phyloP scores from a whole-genome alignment of 1,140 invertebrate species.

The Diabrotica virgifera region DNA sequence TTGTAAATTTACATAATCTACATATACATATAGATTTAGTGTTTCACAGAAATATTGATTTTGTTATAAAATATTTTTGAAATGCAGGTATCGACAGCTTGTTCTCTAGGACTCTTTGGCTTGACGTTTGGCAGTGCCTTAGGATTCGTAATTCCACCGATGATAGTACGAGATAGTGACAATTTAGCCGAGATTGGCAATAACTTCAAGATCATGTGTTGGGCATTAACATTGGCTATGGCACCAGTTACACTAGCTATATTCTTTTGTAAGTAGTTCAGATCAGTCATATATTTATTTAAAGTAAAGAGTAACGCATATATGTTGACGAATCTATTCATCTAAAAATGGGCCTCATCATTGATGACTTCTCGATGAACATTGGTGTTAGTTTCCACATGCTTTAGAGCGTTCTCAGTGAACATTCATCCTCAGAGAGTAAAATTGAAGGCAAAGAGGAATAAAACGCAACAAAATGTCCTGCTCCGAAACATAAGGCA shows the following conservation, averaged over 20 bases:
- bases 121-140: constrained; percentile 61
- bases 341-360: no score
- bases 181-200: constrained; percentile 44
- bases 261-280: constrained; percentile 54
- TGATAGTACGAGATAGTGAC: constrained; percentile 50
- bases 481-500: no score
- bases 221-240: constrained; percentile 56
- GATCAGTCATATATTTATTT: not conserved
- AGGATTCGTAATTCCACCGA: constrained; percentile 49
- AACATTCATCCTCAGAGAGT: no score
- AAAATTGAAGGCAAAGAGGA: no score
- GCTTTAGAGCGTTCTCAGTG: no score
- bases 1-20: no score
- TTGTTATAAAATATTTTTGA: not conserved
- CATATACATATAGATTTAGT: no score
- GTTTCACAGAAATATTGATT: no score
- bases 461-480: no score
- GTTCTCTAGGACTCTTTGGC: constrained; percentile 74
- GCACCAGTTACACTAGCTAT: constrained; percentile 57
- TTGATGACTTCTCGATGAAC: no score
- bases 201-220: constrained; percentile 47
- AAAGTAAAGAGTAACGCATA: not conserved
- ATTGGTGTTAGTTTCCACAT: no score
- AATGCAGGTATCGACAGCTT: constrained; percentile 68
- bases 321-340: no score